Evolutionary conservation across 1,140 invertebrate species (phyloP).

Genomic region (silkworm (Bombyx mori)): ASM3026992v2 NC_085112.1:1826001-1826500

Average conservation of each 20-base stretch:
- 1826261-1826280: slow-evolving; percentile 16
- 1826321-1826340: background rate
- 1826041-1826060: too few relatives aligned
- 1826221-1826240: slow-evolving; percentile 43
- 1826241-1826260: slow-evolving; percentile 57
- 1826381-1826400: too few relatives aligned
- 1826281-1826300: slow-evolving; percentile 25
- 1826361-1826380: too few relatives aligned
- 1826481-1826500: too few relatives aligned
- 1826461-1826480: slow-evolving; percentile 56
- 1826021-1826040: too few relatives aligned
- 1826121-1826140: background rate
- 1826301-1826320: slow-evolving; percentile 47
- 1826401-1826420: too few relatives aligned
- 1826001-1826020: too few relatives aligned
- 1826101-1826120: background rate
- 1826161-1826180: background rate
- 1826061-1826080: too few relatives aligned
- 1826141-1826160: background rate
- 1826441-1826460: slow-evolving; percentile 36
- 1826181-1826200: background rate
- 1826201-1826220: slow-evolving; percentile 2
- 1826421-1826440: background rate
- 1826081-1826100: background rate
- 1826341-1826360: too few relatives aligned